Evolutionary conservation across 2,888 invertebrate species (phyloP).

Genomic region (Polylopha cassiicola): DNA sequence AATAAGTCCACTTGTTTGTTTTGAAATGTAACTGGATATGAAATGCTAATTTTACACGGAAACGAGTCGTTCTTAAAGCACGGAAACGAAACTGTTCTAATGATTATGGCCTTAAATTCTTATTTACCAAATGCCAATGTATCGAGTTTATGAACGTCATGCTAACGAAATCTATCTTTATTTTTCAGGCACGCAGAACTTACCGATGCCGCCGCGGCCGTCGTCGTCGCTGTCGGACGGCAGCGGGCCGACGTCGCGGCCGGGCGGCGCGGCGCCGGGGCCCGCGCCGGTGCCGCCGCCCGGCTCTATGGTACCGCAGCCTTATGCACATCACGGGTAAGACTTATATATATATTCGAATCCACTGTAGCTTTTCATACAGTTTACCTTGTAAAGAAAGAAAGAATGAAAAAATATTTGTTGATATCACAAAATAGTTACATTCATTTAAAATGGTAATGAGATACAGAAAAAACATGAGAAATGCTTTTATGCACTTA

Average conservation of each 20-base stretch:
- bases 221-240: constrained; percentile 85
- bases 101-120: background rate
- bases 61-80: too few relatives aligned
- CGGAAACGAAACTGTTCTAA: background rate
- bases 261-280: constrained; percentile 45
- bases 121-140: constrained; percentile 7
- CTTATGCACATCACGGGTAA: constrained; percentile 55
- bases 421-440: too few relatives aligned
- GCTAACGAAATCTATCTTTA: constrained; percentile 3
- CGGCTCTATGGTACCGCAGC: constrained; percentile 62
- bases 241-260: constrained; percentile 61
- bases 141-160: background rate
- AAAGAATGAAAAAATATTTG: too few relatives aligned
- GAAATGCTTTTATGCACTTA: too few relatives aligned
- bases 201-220: constrained; percentile 97
- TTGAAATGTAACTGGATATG: too few relatives aligned
- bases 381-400: too few relatives aligned
- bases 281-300: constrained; percentile 57
- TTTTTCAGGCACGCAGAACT: constrained; percentile 89
- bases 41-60: too few relatives aligned
- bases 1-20: background rate
- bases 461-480: too few relatives aligned
- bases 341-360: constrained; percentile 26
- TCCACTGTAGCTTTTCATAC: constrained; percentile 28
- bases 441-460: too few relatives aligned